A percentile compares a stretch with the other conserved stretches of the same genome.
Conservation (phyloP, 2,888 invertebrate genomes). For the Latrodectus elegans region DNA sequence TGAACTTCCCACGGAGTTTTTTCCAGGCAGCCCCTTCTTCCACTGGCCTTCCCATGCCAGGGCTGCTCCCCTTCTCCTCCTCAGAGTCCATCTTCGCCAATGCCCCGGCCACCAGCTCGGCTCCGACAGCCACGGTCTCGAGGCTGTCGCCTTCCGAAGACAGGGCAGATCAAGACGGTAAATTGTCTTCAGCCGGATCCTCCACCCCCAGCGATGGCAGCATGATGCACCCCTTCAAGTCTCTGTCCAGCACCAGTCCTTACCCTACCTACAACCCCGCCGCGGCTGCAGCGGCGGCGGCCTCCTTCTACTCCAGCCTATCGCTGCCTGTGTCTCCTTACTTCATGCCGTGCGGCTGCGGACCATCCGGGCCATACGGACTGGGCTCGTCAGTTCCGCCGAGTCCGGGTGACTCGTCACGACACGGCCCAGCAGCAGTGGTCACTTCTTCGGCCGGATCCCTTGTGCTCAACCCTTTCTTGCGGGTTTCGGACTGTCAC, state of each 20-base stretch:
- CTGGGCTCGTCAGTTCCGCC: slow-evolving; percentile 40
- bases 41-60: slow-evolving; percentile 50
- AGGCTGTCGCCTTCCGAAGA: slow-evolving; percentile 58
- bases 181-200: slow-evolving; percentile 47
- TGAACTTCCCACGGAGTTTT: slow-evolving; percentile 64
- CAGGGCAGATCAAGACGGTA: slow-evolving; percentile 42
- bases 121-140: slow-evolving; percentile 40
- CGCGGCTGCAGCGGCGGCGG: slow-evolving; percentile 56
- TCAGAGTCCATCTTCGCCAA: slow-evolving; percentile 38
- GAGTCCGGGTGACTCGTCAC: slow-evolving; percentile 30
- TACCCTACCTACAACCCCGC: slow-evolving; percentile 61
- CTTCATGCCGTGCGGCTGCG: slow-evolving; percentile 69
- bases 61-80: slow-evolving; percentile 47
- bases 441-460: slow-evolving; percentile 55
- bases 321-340: slow-evolving; percentile 62
- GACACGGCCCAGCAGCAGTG: slow-evolving; percentile 33
- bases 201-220: slow-evolving; percentile 48
- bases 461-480: slow-evolving; percentile 67
- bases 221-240: slow-evolving; percentile 53
- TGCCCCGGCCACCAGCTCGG: slow-evolving; percentile 15
- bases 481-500: slow-evolving; percentile 63
- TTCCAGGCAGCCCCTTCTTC: slow-evolving; percentile 49
- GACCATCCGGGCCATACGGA: slow-evolving; percentile 64
- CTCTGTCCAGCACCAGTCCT: slow-evolving; percentile 32
- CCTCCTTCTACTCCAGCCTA: slow-evolving; percentile 63